Conservation (phyloP, 2,888 invertebrate species). For the Drosophila lutescens region DNA sequence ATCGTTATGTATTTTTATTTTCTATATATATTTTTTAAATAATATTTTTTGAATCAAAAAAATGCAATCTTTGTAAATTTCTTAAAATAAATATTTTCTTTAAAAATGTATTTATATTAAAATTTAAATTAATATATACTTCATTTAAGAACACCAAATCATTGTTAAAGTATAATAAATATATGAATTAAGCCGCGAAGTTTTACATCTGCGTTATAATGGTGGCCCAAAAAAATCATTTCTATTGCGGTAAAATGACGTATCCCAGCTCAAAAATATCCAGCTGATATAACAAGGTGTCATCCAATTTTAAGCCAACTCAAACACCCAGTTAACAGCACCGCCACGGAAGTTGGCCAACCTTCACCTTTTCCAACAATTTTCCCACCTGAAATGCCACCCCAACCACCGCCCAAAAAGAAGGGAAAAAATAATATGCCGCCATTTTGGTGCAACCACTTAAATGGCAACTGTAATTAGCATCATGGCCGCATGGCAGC, state of each 20-base stretch:
- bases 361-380: conserved; percentile 56
- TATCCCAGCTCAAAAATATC: background rate
- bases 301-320: conserved; percentile 30
- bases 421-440: conserved; percentile 35
- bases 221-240: too few species aligned
- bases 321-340: conserved; percentile 11
- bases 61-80: too few species aligned
- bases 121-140: too few species aligned
- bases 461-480: conserved; percentile 78
- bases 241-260: background rate
- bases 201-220: too few species aligned
- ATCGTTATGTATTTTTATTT: too few species aligned
- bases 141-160: too few species aligned
- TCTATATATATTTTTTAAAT: too few species aligned
- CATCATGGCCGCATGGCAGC: conserved; percentile 78
- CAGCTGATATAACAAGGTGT: conserved; percentile 30
- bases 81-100: too few species aligned
- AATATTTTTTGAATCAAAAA: too few species aligned
- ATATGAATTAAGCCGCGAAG: too few species aligned
- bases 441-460: conserved; percentile 76
- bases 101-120: too few species aligned
- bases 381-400: conserved; percentile 16
- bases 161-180: too few species aligned
- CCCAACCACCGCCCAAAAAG: conserved; percentile 12
- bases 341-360: conserved; percentile 46